Percentiles rank a stretch among this genome's conserved stretches.
phyloP scores from a whole-genome alignment of 2,113 vertebrate species.

The Amblyopsis rosae region DNA sequence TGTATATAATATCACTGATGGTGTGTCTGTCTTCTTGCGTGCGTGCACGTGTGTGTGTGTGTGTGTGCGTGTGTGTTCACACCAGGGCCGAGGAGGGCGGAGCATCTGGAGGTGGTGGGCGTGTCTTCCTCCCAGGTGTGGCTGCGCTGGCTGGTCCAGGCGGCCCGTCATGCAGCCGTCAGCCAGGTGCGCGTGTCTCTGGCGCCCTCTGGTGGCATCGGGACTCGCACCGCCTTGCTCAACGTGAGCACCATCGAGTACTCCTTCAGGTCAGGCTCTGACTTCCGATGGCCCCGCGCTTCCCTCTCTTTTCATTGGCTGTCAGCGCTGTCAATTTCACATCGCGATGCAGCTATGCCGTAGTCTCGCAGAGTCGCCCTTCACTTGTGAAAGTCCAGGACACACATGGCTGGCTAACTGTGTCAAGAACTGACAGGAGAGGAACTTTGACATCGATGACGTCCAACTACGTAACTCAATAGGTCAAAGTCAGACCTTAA shows the following conservation, averaged over 20 bases:
- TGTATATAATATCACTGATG: no score
- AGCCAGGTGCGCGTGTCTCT: slow-evolving; percentile 85
- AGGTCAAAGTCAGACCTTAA: no score
- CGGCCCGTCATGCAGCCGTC: slow-evolving; percentile 79
- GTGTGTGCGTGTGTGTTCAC: slow-evolving; percentile 11
- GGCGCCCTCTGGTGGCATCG: slow-evolving; percentile 71
- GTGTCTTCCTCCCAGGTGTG: slow-evolving; percentile 85
- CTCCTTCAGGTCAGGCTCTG: slow-evolving; percentile 85
- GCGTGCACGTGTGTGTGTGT: background rate
- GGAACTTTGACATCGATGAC: no score
- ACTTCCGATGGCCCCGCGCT: background rate
- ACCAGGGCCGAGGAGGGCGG: slow-evolving; percentile 85
- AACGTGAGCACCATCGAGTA: slow-evolving; percentile 82
- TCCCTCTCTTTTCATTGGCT: background rate
- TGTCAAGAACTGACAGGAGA: no score
- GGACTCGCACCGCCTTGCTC: slow-evolving; percentile 76
- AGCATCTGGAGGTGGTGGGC: slow-evolving; percentile 86
- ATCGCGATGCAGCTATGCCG: no score
- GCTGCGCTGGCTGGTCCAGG: slow-evolving; percentile 86
- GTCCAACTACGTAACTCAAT: no score
- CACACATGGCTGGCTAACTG: no score
- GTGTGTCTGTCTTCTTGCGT: no score
- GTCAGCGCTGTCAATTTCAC: no score
- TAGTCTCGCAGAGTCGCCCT: no score
- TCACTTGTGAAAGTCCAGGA: no score